phyloP scores from a whole-genome alignment of 1,140 invertebrate genomes.

The Artemia franciscana region DNA sequence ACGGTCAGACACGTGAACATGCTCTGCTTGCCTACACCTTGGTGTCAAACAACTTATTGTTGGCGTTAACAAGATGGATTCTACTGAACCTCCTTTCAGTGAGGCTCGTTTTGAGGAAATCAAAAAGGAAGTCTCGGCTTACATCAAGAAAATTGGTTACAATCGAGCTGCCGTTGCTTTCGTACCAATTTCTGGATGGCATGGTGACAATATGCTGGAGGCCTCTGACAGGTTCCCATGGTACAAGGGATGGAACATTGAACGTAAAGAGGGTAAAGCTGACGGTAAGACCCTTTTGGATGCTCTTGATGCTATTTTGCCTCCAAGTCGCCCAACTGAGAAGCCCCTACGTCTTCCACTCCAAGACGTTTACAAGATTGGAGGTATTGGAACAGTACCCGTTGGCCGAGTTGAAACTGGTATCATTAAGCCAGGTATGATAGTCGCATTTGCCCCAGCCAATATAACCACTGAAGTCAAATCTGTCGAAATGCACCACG shows the following conservation, averaged over 20 bases:
- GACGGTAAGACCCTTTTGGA: slow-evolving; percentile 73
- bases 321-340: slow-evolving; percentile 77
- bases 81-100: slow-evolving; percentile 83
- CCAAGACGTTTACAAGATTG: slow-evolving; percentile 99
- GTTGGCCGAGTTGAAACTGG: slow-evolving; percentile 97
- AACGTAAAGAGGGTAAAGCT: slow-evolving; percentile 69
- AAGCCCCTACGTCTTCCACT: slow-evolving; percentile 86
- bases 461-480: slow-evolving; percentile 94
- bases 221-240: slow-evolving; percentile 70
- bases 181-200: slow-evolving; percentile 96
- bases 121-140: slow-evolving; percentile 79
- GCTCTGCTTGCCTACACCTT: slow-evolving; percentile 88
- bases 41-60: slow-evolving; percentile 97
- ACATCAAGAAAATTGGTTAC: slow-evolving; percentile 94
- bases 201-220: slow-evolving; percentile 95
- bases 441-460: slow-evolving; percentile 87
- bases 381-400: slow-evolving; percentile 97
- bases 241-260: slow-evolving; percentile 92
- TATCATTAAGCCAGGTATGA: slow-evolving; percentile 87
- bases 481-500: slow-evolving; percentile 99
- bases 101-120: slow-evolving; percentile 87
- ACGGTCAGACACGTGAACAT: slow-evolving; percentile 97
- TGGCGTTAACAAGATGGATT: slow-evolving; percentile 99
- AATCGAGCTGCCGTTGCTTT: slow-evolving; percentile 87
- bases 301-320: slow-evolving; percentile 81